Base-by-base conservation (phyloP, 2,888 invertebrate species). In the Chorisops tibialis region DNA sequence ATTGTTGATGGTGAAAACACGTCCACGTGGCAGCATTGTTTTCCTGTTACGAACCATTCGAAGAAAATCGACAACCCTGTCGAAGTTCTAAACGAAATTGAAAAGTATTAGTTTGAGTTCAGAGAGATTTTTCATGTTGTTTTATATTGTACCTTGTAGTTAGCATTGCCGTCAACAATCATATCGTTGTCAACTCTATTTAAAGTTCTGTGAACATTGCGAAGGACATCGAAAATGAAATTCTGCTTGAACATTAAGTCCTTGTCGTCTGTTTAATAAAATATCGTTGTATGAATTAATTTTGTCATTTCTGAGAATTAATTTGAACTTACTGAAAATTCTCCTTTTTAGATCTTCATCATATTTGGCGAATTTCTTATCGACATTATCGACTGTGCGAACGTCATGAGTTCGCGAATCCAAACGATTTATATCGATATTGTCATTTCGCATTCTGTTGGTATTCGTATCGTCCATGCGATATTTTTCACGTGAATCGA, bases 21-120 rank as follows among this genome's bases (percentile, higher is more conserved):
- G 75, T 43, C 77, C 76, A 63, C 79, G 81, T 0, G 82, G 80
- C 51, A 83, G 65, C 66, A 81, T 78, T 41, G 82, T 81, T 62
- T 76, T 71, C 11, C 12, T 43, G 56, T 79, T 78, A 71, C 77
- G 79, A 45, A 76, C 68, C 1, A 67, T 59, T 59, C 80, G 66
- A 68, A 82, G 82, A 16, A 80, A 78, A 45, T 78, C 75, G 12
- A 37, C 18, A 9, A 82, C 79, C 1, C 76, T 77, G 65, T 78
- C 71, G 64, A 77, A 75, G 68, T 81, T 77, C 80, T 81, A 73
- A 12, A 30, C 30, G 9, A 30, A 56, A 63, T 81, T 79, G 45
- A 22, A 41, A 22, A 37, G 19, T 21, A 3, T 22, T 22, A 49
- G 49, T 21, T 22, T 18, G n/a, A 56, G 3, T 37, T 37, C 7